Percentiles rank a stretch among this genome's conserved stretches.
These are phyloP conservation scores for Andrena cerasifolii DNA, from an alignment of 1,140 invertebrate genomes.

Conservation along the genomic window DNA sequence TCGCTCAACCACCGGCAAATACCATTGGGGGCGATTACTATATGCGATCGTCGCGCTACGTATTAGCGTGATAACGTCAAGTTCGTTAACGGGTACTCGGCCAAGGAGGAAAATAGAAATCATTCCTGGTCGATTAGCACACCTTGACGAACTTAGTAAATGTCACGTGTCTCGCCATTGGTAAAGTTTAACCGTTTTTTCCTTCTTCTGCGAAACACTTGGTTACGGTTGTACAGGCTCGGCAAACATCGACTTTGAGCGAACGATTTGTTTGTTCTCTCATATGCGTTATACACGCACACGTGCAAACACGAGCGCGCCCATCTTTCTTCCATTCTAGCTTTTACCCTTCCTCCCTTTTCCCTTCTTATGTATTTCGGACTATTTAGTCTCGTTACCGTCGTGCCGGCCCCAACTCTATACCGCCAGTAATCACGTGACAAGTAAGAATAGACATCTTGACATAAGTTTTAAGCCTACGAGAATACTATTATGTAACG, in stretches of 20 bases:
- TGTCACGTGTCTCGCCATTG: slow-evolving; percentile 9
- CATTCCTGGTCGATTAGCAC: neutral
- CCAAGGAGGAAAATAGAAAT: neutral
- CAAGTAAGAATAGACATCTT: neutral
- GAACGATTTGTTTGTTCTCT: slow-evolving; percentile 32
- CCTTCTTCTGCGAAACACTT: slow-evolving; percentile 11
- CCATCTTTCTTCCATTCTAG: neutral
- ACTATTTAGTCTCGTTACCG: neutral
- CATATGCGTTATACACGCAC: neutral
- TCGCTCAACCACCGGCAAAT: neutral
- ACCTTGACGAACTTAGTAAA: slow-evolving; percentile 3
- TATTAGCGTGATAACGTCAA: slow-evolving; percentile 3
- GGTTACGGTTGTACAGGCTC: slow-evolving; percentile 12
- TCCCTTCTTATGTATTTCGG: too few species aligned
- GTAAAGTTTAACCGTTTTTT: slow-evolving; percentile 1
- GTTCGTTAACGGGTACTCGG: neutral
- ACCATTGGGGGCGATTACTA: slow-evolving; percentile 3
- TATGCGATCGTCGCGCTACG: neutral
- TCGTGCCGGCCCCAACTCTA: neutral
- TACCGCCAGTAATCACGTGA: too few species aligned
- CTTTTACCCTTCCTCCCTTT: neutral
- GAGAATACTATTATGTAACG: slow-evolving; percentile 27
- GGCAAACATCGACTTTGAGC: slow-evolving; percentile 27
- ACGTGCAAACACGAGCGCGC: neutral
- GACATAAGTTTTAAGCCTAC: slow-evolving; percentile 1